phyloP scores from a whole-genome alignment of 2,113 vertebrate species.

The Oceanites oceanicus region DNA sequence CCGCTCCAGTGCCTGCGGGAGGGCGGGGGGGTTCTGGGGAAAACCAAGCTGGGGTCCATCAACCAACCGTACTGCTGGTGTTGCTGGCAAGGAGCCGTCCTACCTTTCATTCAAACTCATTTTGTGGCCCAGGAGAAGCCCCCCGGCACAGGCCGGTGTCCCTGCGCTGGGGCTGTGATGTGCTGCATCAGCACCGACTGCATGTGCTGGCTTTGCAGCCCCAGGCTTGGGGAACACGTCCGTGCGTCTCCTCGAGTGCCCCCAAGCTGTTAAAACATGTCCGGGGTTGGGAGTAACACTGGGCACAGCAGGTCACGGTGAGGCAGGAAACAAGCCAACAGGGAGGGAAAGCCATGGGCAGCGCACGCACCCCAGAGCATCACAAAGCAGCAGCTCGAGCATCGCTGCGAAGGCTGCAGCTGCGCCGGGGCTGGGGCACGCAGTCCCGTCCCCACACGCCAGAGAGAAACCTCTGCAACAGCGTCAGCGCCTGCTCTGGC shows the following conservation, averaged over 20 bases:
- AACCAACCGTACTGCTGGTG: not conserved
- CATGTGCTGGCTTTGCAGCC: not conserved
- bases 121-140: not conserved
- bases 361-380: not conserved
- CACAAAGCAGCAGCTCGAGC: not conserved
- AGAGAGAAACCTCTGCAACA: not conserved
- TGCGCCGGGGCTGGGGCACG: not conserved
- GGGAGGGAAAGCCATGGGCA: not conserved
- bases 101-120: not conserved
- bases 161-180: rapidly evolving
- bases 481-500: not conserved
- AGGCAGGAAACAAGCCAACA: not conserved
- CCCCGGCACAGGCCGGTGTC: rapidly evolving
- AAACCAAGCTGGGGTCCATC: not conserved
- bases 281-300: not conserved
- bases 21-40: not conserved
- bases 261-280: not conserved
- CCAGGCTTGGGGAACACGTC: rapidly evolving
- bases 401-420: rapidly evolving
- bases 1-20: rapidly evolving
- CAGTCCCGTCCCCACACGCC: rapidly evolving
- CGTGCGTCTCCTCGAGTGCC: rapidly evolving
- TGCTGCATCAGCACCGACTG: not conserved
- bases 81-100: not conserved
- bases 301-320: not conserved